Evolutionary conservation across 35 echinoderm and acorn worm genomes (phyloP).

Genomic region (Amphiura filiformis): DNA sequence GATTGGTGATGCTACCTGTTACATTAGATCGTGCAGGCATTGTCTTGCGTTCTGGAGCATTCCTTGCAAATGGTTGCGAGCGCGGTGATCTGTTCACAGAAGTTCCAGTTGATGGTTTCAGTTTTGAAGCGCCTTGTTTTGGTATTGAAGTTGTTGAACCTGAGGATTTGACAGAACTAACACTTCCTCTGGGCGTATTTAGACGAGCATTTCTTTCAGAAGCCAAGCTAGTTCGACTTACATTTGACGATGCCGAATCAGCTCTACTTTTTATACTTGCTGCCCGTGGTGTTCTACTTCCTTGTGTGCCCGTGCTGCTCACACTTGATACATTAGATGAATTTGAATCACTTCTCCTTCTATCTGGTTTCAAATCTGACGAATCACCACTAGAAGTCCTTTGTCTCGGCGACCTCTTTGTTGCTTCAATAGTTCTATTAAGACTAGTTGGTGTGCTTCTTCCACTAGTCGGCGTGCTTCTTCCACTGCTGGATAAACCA

Average conservation of each 20-base stretch:
- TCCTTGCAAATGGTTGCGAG: background rate
- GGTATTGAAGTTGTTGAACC: background rate
- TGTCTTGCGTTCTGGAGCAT: background rate
- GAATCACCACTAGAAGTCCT: background rate
- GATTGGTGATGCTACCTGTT: background rate
- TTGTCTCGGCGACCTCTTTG: background rate
- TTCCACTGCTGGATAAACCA: background rate
- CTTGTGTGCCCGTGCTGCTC: background rate
- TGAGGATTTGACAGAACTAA: background rate
- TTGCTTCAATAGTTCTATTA: background rate
- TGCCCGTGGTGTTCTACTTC: slow-evolving; percentile 4
- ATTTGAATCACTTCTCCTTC: slow-evolving; percentile 1
- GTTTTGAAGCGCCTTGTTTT: background rate
- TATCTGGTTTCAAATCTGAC: background rate
- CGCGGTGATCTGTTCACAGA: background rate
- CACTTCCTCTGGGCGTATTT: background rate
- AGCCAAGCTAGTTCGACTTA: background rate
- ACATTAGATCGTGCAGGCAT: background rate
- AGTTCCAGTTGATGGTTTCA: background rate
- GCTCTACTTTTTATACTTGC: background rate
- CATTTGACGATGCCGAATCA: background rate
- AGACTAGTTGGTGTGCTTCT: background rate
- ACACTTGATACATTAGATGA: slow-evolving; percentile 12
- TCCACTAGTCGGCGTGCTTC: background rate
- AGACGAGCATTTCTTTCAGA: background rate